phyloP scores from a whole-genome alignment of 2,797 vertebrate species.

The Sarcophilus harrisii region DNA sequence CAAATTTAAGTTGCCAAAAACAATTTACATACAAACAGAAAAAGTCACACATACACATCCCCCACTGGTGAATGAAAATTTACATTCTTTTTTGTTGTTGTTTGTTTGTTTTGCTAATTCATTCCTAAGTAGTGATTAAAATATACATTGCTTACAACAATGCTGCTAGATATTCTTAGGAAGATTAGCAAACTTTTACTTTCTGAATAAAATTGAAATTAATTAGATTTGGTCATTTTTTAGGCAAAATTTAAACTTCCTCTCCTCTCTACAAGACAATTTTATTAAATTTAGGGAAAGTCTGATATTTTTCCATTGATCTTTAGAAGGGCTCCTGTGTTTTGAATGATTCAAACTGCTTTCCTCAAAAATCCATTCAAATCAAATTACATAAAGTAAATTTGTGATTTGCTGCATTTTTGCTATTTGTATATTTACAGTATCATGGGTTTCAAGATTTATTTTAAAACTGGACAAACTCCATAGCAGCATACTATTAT shows the following conservation, averaged over 20 bases:
- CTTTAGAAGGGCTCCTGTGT: background rate
- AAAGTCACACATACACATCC: too few relatives aligned
- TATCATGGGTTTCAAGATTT: background rate
- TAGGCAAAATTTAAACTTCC: background rate
- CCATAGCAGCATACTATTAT: background rate
- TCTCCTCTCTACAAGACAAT: background rate
- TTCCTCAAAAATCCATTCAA: constrained; percentile 22
- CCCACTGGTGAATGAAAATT: too few relatives aligned
- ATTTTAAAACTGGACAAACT: background rate
- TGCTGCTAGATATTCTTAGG: background rate
- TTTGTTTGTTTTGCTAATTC: too few relatives aligned
- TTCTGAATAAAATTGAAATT: background rate
- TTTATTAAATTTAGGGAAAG: background rate
- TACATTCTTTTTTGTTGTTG: too few relatives aligned
- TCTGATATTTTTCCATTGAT: background rate
- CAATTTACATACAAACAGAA: too few relatives aligned
- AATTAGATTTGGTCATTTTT: background rate
- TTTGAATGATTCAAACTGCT: background rate
- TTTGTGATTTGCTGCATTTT: constrained; percentile 5
- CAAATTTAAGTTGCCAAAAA: too few relatives aligned
- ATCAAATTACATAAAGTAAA: background rate
- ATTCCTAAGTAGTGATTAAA: too few relatives aligned
- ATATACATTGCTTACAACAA: constrained; percentile 14
- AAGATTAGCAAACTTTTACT: background rate
- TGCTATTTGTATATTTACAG: background rate